Conservation (phyloP, 2,113 vertebrate genomes). For the Mesembrinibis cayennensis region DNA sequence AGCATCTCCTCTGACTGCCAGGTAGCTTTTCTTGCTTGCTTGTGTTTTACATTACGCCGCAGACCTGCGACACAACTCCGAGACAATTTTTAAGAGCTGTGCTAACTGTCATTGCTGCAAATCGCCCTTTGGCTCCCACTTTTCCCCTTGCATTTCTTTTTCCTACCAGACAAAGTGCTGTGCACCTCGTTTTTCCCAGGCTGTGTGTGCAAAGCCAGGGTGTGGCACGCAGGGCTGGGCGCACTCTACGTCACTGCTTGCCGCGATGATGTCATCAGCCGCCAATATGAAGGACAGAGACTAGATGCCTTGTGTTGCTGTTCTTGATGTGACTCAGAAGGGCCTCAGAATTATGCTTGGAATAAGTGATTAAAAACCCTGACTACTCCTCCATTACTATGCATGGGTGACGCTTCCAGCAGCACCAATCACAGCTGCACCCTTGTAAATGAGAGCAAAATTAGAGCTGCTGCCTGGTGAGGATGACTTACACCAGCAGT, state of each 20-base stretch:
- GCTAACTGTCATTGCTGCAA: neutral
- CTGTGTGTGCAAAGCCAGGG: neutral
- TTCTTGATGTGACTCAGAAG: neutral
- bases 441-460: neutral
- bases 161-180: neutral
- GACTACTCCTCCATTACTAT: neutral
- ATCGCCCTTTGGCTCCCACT: accelerated
- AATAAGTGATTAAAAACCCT: constrained; percentile 15
- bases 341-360: neutral
- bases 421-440: accelerated
- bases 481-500: neutral
- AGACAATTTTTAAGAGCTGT: neutral
- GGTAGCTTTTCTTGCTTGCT: accelerated
- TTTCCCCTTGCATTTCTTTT: neutral
- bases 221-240: neutral
- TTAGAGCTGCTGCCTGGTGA: neutral
- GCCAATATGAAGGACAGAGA: accelerated
- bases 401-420: neutral
- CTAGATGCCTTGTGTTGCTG: neutral
- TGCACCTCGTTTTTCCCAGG: neutral
- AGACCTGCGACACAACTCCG: accelerated
- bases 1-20: neutral
- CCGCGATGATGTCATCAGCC: accelerated
- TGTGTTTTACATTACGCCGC: accelerated
- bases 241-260: neutral